Conservation (phyloP, 2,113 vertebrate species). For the Odontesthes bonariensis region DNA sequence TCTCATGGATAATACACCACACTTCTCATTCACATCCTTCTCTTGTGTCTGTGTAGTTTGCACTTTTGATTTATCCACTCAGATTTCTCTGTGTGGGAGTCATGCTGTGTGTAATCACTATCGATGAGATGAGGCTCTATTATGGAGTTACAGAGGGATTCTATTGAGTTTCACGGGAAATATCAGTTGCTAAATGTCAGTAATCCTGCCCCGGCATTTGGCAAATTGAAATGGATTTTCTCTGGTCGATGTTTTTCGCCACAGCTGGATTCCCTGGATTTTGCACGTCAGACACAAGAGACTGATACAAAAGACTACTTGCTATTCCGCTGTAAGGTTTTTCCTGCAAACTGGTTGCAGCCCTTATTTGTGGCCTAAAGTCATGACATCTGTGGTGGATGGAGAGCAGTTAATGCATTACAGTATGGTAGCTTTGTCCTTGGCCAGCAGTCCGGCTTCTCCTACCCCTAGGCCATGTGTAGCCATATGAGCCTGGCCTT, state of each 20-base stretch:
- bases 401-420: constrained; percentile 21
- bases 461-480: constrained; percentile 41
- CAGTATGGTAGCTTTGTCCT: constrained; percentile 40
- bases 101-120: constrained; percentile 54
- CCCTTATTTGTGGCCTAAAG: constrained; percentile 10
- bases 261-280: constrained; percentile 18
- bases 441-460: background rate
- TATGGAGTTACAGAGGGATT: constrained; percentile 36
- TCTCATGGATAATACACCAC: constrained; percentile 21
- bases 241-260: constrained; percentile 59
- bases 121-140: constrained; percentile 50
- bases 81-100: constrained; percentile 33
- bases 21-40: constrained; percentile 30
- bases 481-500: constrained; percentile 33
- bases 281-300: constrained; percentile 50
- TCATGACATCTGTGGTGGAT: constrained; percentile 20
- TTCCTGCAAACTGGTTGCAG: background rate
- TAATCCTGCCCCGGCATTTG: constrained; percentile 71
- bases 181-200: constrained; percentile 75
- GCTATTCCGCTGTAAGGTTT: background rate
- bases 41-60: constrained; percentile 14
- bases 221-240: constrained; percentile 76
- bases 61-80: constrained; percentile 11
- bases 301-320: background rate
- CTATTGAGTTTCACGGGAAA: constrained; percentile 61